Evolutionary conservation across 2,797 vertebrate genomes (phyloP).

Genomic region (Artibeus jamaicensis): DNA sequence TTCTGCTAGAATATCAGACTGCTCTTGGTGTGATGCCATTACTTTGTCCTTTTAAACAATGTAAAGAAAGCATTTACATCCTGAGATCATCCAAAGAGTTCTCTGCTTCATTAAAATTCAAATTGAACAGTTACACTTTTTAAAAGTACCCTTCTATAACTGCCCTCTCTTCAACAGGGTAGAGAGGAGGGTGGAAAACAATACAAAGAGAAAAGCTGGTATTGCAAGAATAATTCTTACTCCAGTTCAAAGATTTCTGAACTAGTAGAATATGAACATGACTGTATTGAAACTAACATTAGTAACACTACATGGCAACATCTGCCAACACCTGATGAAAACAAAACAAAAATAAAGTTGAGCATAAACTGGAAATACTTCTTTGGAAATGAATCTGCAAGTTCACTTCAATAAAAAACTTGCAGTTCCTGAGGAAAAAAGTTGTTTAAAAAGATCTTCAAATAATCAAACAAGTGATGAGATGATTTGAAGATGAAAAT

Average conservation of each 20-base stretch:
- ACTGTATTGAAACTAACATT: neutral
- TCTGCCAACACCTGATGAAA: neutral
- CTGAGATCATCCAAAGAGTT: neutral
- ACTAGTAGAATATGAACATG: neutral
- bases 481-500: neutral
- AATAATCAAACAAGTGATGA: neutral
- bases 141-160: neutral
- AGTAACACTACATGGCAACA: neutral
- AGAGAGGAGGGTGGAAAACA: neutral
- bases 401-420: neutral
- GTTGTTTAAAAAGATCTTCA: neutral
- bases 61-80: neutral
- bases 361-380: neutral
- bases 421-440: neutral
- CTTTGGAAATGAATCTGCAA: constrained; percentile 20
- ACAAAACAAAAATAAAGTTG: neutral
- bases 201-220: neutral
- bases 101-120: neutral
- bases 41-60: neutral
- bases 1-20: neutral
- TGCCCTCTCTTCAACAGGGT: neutral
- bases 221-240: neutral
- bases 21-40: neutral
- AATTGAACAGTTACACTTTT: neutral
- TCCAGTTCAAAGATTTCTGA: neutral